Evolutionary conservation across 2,888 invertebrate genomes (phyloP), one percentile per base, ranked within the genome.

Genomic region (Gymnosoma rotundatum): DNA sequence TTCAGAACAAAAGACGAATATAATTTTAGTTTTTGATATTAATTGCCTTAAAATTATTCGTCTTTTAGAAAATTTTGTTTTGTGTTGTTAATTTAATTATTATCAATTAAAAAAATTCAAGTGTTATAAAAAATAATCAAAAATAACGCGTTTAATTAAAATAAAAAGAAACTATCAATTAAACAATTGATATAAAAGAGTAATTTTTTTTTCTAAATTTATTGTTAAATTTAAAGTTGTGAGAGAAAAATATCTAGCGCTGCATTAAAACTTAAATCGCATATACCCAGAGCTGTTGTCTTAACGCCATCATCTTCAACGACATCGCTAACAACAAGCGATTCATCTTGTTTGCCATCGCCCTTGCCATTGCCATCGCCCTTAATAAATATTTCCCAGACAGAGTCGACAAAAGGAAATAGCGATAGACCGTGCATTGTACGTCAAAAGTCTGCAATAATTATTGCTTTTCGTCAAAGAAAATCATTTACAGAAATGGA

Each of bases 401-500:
- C 36, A 38, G 42, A 6, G 25, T 4, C 25, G 4, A 25, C 1
- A 4, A 25, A 25, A 25, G 25, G 1, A 3, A 18, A 18, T 14
- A 83, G 21, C 16, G 3, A 14, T 42, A 32, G 7, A 8, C 56
- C 32, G 0, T 52, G 42, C 42, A 14, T 42, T 14, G 42, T 42
- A 48, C 16, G 6, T n/a, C 45, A 48, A n/a, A 48, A 48, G 2
- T 48, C 45, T n/a, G 14, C 87, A 1, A 78, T 88, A n/a, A 88
- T 89, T 54, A 70, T 90, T 9, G 89, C 88, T 38, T 90, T 88
- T 72, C 88, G 86, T 1, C 87, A 88, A 6, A 87, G 90, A 16
- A 91, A 91, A 60, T 91, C 91, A 0, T 75, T 89, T 0, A 90
- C 92, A 0, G 91, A 91, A 86, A 91, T 91, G 89, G 91, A 92